Evolutionary conservation across 2,888 invertebrate genomes (phyloP), one percentile per base, ranked within the genome.

Genomic region (Bellardia pandia): DNA sequence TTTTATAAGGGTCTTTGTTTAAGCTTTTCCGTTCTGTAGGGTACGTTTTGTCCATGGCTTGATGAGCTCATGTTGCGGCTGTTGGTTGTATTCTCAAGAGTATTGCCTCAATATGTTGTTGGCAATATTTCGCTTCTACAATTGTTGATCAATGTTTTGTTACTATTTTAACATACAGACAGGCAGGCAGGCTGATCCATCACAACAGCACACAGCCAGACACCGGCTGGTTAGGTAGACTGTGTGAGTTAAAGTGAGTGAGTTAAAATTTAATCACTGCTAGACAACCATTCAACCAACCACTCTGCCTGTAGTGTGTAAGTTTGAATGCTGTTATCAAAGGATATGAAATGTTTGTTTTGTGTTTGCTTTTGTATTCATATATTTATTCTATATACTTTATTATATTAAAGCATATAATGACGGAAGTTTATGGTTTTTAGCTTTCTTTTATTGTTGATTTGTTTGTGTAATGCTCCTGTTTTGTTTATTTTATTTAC

Each of bases 131-230:
- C 58, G 11, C 13, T 45, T 4, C 11, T 80, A 80, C 77, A 86
- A 75, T 81, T 87, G 62, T 87, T 81, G 81, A 84, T 87, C 81
- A 85, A 85, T 86, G 58, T 68, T 58, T 80, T 80, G 42, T 23
- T 72, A 58, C 53, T 2, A n/a, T 58, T 74, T 45, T 53, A 56
- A 72, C 37, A 62, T 53, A 62, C 16, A 74, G 8, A 6, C 42
- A 45, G 13, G 56, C 48, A 74, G 8, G 9, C 42, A 45, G 13
- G 56, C 48, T 68, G 84, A 81, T 84, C 77, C 81, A 58, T 81
- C 16, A 77, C 56, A 42, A 48, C 11, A 30, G 4, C 13, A 48
- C 60, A 78, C 48, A 23, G n/a, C 2, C 48, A 77, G 42, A 60
- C 23, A 60, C 37, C 13, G 16, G 11, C 42, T 42, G 40, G 42